A percentile compares a stretch with the other conserved stretches of the same genome.
Conservation (phyloP, 2,113 vertebrate species). For the Epinephelus lanceolatus region DNA sequence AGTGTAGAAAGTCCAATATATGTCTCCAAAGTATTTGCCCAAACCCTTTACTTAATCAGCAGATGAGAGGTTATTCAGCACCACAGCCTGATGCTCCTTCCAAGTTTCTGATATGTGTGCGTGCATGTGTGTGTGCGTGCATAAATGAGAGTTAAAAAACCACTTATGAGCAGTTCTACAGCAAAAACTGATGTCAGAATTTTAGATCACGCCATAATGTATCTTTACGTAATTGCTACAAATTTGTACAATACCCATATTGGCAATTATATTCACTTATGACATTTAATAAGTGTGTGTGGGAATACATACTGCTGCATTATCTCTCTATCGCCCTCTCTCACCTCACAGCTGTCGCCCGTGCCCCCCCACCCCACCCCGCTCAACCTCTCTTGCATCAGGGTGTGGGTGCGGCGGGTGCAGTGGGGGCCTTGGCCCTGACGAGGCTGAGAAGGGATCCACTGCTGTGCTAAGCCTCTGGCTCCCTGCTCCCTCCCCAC, state of each 20-base stretch:
- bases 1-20: conserved; percentile 66
- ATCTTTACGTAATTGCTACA: background rate
- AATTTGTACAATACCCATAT: background rate
- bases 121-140: background rate
- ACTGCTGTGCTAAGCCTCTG: conserved; percentile 85
- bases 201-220: background rate
- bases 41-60: conserved; percentile 78
- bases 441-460: conserved; percentile 79
- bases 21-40: conserved; percentile 81
- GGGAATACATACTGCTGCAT: conserved; percentile 64
- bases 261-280: background rate
- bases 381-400: conserved; percentile 61
- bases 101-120: conserved; percentile 8
- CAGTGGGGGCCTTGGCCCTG: conserved; percentile 72
- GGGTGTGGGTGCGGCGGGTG: conserved; percentile 76
- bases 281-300: conserved; percentile 47
- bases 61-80: conserved; percentile 71
- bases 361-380: conserved; percentile 34
- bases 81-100: conserved; percentile 48
- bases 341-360: conserved; percentile 77
- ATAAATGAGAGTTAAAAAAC: background rate
- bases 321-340: conserved; percentile 67
- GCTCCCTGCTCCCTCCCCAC: conserved; percentile 78
- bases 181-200: background rate
- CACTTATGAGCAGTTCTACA: background rate